Percentiles rank a stretch among this genome's conserved stretches.
phyloP scores from a whole-genome alignment of 2,888 invertebrate genomes.

The Luperina testacea region DNA sequence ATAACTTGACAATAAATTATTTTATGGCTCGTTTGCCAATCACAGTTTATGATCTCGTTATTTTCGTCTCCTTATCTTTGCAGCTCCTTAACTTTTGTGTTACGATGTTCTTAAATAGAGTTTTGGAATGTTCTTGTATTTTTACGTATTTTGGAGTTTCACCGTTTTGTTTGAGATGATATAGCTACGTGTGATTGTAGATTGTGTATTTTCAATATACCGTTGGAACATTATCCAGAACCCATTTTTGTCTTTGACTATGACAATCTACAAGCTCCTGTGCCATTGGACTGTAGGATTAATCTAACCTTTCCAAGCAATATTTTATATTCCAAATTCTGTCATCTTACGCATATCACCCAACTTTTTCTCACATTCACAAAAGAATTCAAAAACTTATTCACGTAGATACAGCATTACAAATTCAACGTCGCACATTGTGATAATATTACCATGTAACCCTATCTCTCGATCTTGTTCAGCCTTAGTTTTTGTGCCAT shows the following conservation, averaged over 20 bases:
- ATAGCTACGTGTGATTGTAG: neutral
- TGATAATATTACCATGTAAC: constrained; percentile 59
- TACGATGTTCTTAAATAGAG: constrained; percentile 16
- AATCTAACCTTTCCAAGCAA: neutral
- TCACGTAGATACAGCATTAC: constrained; percentile 49
- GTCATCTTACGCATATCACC: neutral
- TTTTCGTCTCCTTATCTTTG: constrained; percentile 41
- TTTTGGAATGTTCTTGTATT: neutral
- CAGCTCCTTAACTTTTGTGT: constrained; percentile 8
- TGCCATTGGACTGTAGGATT: neutral
- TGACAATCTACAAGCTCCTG: neutral
- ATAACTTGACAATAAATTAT: constrained; percentile 45
- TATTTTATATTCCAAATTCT: neutral
- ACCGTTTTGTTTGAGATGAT: neutral
- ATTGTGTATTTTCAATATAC: neutral
- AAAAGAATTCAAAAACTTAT: constrained; percentile 34
- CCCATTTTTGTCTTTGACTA: neutral
- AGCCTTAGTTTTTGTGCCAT: constrained; percentile 58
- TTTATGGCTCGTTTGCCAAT: constrained; percentile 44
- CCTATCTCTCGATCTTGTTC: constrained; percentile 60
- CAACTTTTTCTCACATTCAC: constrained; percentile 47
- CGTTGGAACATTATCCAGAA: neutral
- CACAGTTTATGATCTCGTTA: constrained; percentile 38
- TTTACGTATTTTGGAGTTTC: neutral
- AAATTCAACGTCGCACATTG: constrained; percentile 57